These are phyloP conservation scores for Campylomormyrus numenius DNA, from an alignment of 2,113 vertebrate species.

Conservation along the genomic window DNA sequence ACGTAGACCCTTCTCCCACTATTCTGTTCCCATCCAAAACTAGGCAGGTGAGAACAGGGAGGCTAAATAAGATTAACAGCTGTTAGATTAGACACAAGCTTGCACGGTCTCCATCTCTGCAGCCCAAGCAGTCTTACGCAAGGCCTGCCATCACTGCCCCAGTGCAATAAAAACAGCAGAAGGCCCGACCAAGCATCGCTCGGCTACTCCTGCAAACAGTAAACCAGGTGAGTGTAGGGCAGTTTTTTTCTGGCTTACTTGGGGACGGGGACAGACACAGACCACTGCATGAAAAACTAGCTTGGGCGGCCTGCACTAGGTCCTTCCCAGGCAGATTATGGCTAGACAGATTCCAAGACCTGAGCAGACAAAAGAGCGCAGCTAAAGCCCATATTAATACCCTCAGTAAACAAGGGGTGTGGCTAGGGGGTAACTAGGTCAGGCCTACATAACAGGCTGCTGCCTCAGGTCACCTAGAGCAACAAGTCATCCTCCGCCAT, in stretches of 20 bases:
- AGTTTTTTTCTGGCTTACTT: background rate
- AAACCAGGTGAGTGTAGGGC: background rate
- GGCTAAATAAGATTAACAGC: slow-evolving; percentile 30
- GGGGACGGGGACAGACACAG: background rate
- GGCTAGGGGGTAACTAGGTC: background rate
- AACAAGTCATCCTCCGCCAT: background rate
- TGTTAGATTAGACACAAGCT: slow-evolving; percentile 21
- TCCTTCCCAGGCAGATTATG: background rate
- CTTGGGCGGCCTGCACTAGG: background rate
- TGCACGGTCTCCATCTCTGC: background rate
- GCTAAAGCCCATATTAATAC: slow-evolving; percentile 1
- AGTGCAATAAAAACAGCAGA: background rate
- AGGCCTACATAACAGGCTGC: background rate
- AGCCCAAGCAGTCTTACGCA: no score
- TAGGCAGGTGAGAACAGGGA: slow-evolving; percentile 13
- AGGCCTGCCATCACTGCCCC: background rate
- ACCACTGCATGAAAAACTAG: background rate
- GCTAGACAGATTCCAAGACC: background rate
- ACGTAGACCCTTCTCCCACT: background rate
- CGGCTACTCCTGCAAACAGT: background rate
- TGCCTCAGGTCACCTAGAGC: background rate
- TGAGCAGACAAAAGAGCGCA: background rate
- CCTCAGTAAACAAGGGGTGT: background rate
- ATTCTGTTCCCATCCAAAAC: background rate
- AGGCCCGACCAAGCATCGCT: background rate